Base-by-base conservation (phyloP, 1,140 invertebrate genomes). In the Vanessa atalanta region DNA sequence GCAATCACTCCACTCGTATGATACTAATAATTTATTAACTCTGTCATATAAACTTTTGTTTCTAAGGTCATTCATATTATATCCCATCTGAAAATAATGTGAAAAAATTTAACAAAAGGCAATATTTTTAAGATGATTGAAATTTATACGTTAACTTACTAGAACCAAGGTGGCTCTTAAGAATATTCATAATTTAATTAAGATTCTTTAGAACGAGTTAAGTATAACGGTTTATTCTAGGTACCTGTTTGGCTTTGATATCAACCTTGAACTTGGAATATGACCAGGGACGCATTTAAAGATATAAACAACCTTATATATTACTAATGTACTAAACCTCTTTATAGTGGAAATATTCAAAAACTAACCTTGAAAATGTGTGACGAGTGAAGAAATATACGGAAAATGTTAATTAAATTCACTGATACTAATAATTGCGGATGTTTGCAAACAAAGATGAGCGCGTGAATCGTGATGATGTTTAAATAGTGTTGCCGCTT, bases 1-100 rank as follows among this genome's bases (percentile, higher is more conserved):
- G 77, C 94, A 94, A 75, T 95, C 94, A 77, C 93, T 93, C 89
- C 89, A 93, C 83, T 94, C 91, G 77, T 87, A 88, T 43, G 93
- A 93, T 16, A 91, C 88, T 31, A 93, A 73, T 53, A 93, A 78
- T 78, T 93, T 92, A 66, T 93, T 93, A 0, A 93, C 85, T 53
- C 93, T 82, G 50, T 93, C 90, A 78, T 93, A 93, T 53, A 93
- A 81, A 81, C 82, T 89, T 60, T 83, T 84, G 55, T 83, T 83
- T 70, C 75, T 82, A 16, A 79, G 73, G 50, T 79, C 79, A 69
- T 66, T 82, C 47, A 81, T 83, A 72, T 84, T 79, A 64, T 82
- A 83, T 6, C 74, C 85, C 88, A 91, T 90, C 89, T 93, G 88
- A 43, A 89, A 89, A 80, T 43, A 43, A 43, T 43, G 37, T 43